Conservation (phyloP, 2,888 invertebrate species). For the Lamellibrachia columna region DNA sequence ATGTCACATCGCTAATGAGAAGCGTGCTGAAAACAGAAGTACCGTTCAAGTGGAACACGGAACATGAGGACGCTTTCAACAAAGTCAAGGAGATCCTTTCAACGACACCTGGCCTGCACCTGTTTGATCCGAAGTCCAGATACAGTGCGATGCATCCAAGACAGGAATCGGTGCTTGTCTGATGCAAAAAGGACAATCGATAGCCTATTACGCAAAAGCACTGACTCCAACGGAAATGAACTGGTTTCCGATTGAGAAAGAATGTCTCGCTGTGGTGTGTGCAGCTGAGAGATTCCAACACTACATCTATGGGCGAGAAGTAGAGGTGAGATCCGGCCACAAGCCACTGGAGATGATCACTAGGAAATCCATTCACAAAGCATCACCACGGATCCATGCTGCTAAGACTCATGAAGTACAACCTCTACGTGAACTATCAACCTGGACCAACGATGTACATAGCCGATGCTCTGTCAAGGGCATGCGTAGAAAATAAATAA, state of each 20-base stretch:
- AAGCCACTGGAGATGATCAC: no score
- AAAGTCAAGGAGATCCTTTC: neutral
- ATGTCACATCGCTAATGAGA: neutral
- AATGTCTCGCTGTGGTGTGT: conserved; percentile 37
- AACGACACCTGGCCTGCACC: neutral
- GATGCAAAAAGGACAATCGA: neutral
- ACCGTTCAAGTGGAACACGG: neutral
- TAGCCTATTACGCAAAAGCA: neutral
- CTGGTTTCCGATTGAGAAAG: conserved; percentile 38
- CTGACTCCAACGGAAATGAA: neutral
- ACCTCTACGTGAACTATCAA: no score
- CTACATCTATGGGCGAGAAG: conserved; percentile 25
- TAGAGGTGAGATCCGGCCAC: conserved; percentile 18
- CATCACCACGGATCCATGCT: no score
- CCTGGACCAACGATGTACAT: no score
- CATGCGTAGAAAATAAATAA: no score
- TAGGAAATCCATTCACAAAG: no score
- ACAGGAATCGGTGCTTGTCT: neutral
- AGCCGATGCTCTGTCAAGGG: no score
- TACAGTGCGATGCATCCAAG: neutral
- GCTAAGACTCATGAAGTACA: no score
- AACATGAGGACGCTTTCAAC: neutral
- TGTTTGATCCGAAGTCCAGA: neutral
- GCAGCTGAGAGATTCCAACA: conserved; percentile 38
- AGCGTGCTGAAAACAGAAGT: neutral